Conservation (phyloP, 2,113 vertebrate genomes). For the Prionailurus viverrinus region DNA sequence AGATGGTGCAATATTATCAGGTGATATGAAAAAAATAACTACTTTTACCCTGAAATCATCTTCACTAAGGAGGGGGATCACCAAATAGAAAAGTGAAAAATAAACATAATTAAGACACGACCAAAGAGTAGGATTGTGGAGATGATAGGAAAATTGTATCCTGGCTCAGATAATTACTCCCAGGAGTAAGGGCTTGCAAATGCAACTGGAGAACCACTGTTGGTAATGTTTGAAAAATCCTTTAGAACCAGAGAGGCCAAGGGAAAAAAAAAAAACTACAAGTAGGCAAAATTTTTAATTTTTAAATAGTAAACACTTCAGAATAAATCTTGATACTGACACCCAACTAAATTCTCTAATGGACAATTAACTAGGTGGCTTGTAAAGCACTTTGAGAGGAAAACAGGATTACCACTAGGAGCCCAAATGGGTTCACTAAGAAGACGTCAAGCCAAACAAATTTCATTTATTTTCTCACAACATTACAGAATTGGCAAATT, state of each 20-base stretch:
- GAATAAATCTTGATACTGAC: neutral
- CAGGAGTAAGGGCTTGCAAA: constrained; percentile 40
- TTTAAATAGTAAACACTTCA: constrained; percentile 45
- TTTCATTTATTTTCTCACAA: constrained; percentile 46
- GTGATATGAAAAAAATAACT: neutral
- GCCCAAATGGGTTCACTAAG: constrained; percentile 29
- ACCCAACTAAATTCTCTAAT: constrained; percentile 23
- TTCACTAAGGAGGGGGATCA: constrained; percentile 17
- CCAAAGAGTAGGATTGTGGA: neutral
- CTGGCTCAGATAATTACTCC: constrained; percentile 43
- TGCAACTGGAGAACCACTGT: constrained; percentile 20
- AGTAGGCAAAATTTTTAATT: constrained; percentile 7
- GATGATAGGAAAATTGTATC: neutral
- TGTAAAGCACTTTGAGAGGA: neutral
- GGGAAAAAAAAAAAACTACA: neutral
- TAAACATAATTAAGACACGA: constrained; percentile 29
- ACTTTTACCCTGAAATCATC: neutral
- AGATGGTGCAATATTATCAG: neutral
- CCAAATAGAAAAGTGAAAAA: constrained; percentile 34
- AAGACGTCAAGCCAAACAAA: constrained; percentile 7
- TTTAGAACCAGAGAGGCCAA: neutral
- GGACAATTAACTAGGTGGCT: neutral
- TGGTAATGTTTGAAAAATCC: constrained; percentile 22
- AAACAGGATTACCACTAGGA: neutral
- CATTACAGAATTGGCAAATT: constrained; percentile 35